Evolutionary conservation across 23 tunicate species (phyloP).

Genomic region (Botrylloides violaceus): DNA sequence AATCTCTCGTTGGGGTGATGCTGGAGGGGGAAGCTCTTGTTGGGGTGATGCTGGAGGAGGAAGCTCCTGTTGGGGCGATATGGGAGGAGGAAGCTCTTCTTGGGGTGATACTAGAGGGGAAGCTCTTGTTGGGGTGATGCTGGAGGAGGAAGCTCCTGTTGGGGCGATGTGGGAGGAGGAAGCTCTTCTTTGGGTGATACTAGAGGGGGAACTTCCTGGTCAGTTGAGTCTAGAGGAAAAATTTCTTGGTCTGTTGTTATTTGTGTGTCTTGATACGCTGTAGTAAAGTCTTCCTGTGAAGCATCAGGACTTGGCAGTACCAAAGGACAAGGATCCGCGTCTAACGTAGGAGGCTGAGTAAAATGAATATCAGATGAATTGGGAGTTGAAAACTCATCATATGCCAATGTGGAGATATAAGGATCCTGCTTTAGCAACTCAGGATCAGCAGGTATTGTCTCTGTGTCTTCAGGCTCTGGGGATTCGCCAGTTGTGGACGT

Average conservation of each 20-base stretch:
- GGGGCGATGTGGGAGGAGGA: slow-evolving; percentile 5
- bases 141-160: not conserved
- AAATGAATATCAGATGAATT: too few relatives aligned
- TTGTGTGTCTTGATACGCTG: too few relatives aligned
- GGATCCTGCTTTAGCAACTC: too few relatives aligned
- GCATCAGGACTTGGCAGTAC: too few relatives aligned
- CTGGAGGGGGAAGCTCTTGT: not conserved
- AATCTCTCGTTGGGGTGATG: not conserved
- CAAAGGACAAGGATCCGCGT: too few relatives aligned
- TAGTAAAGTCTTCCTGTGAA: too few relatives aligned
- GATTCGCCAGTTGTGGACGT: too few relatives aligned
- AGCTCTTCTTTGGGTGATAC: slow-evolving; percentile 6
- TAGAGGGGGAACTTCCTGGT: not conserved
- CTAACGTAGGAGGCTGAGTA: too few relatives aligned
- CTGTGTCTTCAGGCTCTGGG: too few relatives aligned
- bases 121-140: not conserved
- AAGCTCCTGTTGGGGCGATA: not conserved
- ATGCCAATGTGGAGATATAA: too few relatives aligned
- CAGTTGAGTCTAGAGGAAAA: not conserved
- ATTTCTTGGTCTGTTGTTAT: not conserved
- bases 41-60: not conserved
- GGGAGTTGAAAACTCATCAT: too few relatives aligned
- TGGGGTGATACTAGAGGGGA: slow-evolving; percentile 3
- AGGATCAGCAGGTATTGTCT: too few relatives aligned
- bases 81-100: slow-evolving; percentile 7